Evolutionary conservation across 1,140 invertebrate genomes (phyloP), one percentile per base, ranked within the genome.

Genomic region (Streblospio benedicti): DNA sequence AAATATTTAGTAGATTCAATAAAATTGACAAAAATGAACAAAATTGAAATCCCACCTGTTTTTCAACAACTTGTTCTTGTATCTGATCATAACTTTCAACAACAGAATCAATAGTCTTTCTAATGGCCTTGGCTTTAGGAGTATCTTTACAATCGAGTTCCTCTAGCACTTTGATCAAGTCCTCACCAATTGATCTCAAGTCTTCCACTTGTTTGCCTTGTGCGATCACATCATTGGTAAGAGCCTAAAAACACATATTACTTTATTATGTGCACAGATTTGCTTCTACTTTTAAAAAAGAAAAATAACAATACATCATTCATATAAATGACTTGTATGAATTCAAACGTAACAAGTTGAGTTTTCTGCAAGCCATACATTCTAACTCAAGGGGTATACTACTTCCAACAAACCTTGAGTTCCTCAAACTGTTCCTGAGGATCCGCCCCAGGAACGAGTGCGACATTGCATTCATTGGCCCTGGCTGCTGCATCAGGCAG

Each of bases 31-130:
- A n/a, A n/a, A n/a, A n/a, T n/a, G n/a, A n/a, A n/a, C n/a, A n/a
- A n/a, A n/a, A n/a, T n/a, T n/a, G n/a, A n/a, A n/a, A n/a, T n/a
- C n/a, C n/a, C n/a, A n/a, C n/a, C n/a, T 90, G 92, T n/a, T 88
- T 85, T 4, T 88, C 84, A 12, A 83, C 84, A 1, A 94, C 79
- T 0, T 85, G 85, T 16, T 85, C 84, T 38, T 84, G 80, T 2
- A 94, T 68, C 63, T 87, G 84, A 44, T 82, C 81, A 74, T 94
- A 92, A 58, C 87, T 87, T 16, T 86, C 83, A 61, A 86, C 84
- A 1, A 93, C 67, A 49, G 93, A 89, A 67, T 93, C 90, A 20
- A 93, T 83, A 70, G 93, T 92, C 74, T 92, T 91, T 77, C 92
- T 89, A 0, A 74, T 66, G n/a, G 67, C 66, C 1, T 67, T 67